Conservation (phyloP, 2,888 invertebrate genomes). For the Noctua pronuba region DNA sequence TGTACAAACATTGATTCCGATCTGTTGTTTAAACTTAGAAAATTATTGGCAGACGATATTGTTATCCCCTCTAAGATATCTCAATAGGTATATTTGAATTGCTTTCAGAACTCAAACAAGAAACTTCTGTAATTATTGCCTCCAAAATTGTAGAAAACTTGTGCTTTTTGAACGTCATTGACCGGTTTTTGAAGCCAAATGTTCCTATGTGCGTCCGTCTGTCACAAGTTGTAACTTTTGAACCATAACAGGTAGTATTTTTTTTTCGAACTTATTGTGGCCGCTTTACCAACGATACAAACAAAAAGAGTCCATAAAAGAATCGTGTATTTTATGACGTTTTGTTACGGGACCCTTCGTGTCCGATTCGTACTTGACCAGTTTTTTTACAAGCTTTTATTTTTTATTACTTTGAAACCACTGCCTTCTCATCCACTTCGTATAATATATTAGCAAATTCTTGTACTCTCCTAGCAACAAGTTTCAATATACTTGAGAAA, state of each 20-base stretch:
- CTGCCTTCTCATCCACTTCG: neutral
- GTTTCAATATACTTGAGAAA: neutral
- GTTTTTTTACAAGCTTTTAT: neutral
- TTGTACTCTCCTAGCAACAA: neutral
- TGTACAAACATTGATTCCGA: conserved; percentile 23
- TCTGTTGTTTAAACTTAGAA: conserved; percentile 35
- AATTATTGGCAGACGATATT: conserved; percentile 27
- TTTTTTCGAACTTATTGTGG: neutral
- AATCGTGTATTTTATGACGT: no score
- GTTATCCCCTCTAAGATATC: conserved; percentile 19
- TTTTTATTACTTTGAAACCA: no score
- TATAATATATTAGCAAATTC: neutral
- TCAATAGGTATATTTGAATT: conserved; percentile 26
- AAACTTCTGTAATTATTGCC: conserved; percentile 35
- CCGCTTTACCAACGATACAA: neutral
- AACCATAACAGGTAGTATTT: neutral
- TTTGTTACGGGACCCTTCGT: no score
- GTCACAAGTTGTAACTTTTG: neutral
- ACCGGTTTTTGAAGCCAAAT: no score
- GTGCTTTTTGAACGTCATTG: conserved; percentile 10
- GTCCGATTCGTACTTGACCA: no score
- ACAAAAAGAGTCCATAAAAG: neutral
- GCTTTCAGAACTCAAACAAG: conserved; percentile 29
- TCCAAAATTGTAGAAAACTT: conserved; percentile 22
- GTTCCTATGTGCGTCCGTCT: neutral